Percentiles rank a stretch among this genome's conserved stretches.
Conservation (phyloP, 2,888 invertebrate genomes). For the Cataglyphis albicans region DNA sequence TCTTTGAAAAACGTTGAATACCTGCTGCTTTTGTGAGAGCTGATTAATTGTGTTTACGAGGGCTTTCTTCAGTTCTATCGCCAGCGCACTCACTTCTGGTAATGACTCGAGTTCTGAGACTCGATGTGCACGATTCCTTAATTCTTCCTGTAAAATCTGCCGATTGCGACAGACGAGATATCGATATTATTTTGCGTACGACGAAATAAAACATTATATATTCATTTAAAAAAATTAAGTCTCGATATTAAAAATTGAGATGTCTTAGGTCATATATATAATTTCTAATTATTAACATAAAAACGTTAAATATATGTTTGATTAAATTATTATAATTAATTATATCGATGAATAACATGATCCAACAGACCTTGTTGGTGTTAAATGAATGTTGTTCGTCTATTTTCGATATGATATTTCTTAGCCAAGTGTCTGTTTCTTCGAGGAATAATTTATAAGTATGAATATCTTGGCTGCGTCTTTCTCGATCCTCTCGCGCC, state of each 20-base stretch:
- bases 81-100: slow-evolving; percentile 81
- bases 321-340: background rate
- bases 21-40: slow-evolving; percentile 84
- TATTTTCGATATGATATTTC: slow-evolving; percentile 75
- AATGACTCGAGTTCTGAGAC: slow-evolving; percentile 81
- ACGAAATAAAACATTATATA: background rate
- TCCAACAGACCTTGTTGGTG: slow-evolving; percentile 76
- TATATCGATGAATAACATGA: background rate
- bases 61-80: slow-evolving; percentile 80
- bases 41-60: slow-evolving; percentile 79
- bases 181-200: slow-evolving; percentile 15
- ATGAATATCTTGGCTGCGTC: slow-evolving; percentile 87
- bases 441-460: slow-evolving; percentile 80
- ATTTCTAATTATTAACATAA: background rate
- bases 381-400: slow-evolving; percentile 73
- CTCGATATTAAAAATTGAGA: background rate
- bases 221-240: background rate
- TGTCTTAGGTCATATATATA: background rate
- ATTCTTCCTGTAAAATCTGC: slow-evolving; percentile 82
- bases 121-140: slow-evolving; percentile 78
- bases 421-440: slow-evolving; percentile 83
- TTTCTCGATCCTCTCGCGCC: slow-evolving; percentile 87
- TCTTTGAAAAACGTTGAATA: slow-evolving; percentile 83
- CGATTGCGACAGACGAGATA: background rate
- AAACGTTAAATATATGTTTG: background rate